A percentile compares a stretch with the other conserved stretches of the same genome.
These are phyloP conservation scores for Ramphastos sulfuratus DNA, from an alignment of 2,113 vertebrate genomes.

Conservation along the genomic window DNA sequence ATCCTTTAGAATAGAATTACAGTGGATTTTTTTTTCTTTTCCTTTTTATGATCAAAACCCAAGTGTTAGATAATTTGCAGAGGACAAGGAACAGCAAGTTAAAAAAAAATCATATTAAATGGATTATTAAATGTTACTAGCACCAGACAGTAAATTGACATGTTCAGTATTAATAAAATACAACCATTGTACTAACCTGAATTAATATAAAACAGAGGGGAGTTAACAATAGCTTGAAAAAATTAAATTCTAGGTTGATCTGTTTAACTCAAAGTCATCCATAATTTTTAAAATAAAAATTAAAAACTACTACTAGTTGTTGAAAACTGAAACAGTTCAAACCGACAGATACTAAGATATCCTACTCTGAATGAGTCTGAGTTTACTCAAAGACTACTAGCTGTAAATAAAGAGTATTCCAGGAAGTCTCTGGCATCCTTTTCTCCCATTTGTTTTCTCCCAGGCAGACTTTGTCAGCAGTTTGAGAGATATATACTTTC, in stretches of 20 bases:
- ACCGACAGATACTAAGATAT: not conserved
- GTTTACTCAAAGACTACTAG: not conserved
- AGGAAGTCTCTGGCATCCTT: not conserved
- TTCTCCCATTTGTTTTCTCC: not conserved
- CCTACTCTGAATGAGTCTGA: not conserved
- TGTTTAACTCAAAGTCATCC: not conserved
- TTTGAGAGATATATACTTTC: not conserved
- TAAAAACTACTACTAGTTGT: not conserved
- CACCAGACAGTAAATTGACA: not conserved
- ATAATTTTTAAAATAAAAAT: not conserved
- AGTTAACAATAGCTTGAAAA: not conserved
- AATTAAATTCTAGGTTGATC: not conserved
- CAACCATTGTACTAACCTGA: not conserved
- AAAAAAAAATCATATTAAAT: not conserved
- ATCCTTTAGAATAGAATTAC: not conserved
- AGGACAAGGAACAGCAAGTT: not conserved
- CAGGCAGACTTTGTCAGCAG: not conserved
- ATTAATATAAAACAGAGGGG: not conserved
- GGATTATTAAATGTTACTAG: not conserved
- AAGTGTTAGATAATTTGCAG: not conserved
- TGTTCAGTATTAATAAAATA: not conserved
- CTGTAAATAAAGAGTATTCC: constrained; percentile 1
- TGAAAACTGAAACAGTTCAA: not conserved
- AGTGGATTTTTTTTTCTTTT: not conserved
- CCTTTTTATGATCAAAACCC: not conserved